Base-by-base conservation (phyloP, 2,888 invertebrate species). In the Hofmannophila pseudospretella region DNA sequence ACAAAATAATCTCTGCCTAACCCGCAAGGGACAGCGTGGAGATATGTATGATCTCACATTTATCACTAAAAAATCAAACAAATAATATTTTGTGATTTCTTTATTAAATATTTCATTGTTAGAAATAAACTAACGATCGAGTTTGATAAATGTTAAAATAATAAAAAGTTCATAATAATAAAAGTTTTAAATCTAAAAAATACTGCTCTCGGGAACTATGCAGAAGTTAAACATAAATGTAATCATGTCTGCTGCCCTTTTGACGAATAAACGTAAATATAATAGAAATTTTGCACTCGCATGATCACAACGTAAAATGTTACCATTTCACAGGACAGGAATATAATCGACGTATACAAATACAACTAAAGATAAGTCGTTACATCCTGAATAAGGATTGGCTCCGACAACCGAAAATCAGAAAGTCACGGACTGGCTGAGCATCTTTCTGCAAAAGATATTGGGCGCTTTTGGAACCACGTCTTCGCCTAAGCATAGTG, bases 31-130 rank as follows among this genome's bases (percentile, higher is more conserved):
- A n/a, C n/a, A n/a, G n/a, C n/a, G n/a, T n/a, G n/a, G n/a, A n/a
- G n/a, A n/a, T n/a, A n/a, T n/a, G n/a, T n/a, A n/a, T n/a, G n/a
- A n/a, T n/a, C n/a, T n/a, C n/a, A n/a, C n/a, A n/a, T n/a, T n/a
- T n/a, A n/a, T n/a, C n/a, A n/a, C n/a, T n/a, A 11, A 13, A 19
- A 69, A 76, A 70, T 70, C 10, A 76, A 77, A 78, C 61, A 34
- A 60, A 58, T 67, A 30, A 28, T 38, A 64, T 77, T 79, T 82
- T 81, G 76, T 76, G 80, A 79, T 85, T 84, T 84, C 79, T 85
- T 85, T 85, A 85, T 85, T 85, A 84, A 85, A 85, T 85, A 81
- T 80, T 84, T 85, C 81, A 85, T 67, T 84, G 85, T 86, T 86
- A 86, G 84, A 85, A 84, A 84, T 81, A 76, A 82, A 86, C 85